A percentile compares a stretch with the other conserved stretches of the same genome.
Evolutionary conservation across 2,113 vertebrate genomes (phyloP).

Genomic region (Choloepus hoffmanni): DNA sequence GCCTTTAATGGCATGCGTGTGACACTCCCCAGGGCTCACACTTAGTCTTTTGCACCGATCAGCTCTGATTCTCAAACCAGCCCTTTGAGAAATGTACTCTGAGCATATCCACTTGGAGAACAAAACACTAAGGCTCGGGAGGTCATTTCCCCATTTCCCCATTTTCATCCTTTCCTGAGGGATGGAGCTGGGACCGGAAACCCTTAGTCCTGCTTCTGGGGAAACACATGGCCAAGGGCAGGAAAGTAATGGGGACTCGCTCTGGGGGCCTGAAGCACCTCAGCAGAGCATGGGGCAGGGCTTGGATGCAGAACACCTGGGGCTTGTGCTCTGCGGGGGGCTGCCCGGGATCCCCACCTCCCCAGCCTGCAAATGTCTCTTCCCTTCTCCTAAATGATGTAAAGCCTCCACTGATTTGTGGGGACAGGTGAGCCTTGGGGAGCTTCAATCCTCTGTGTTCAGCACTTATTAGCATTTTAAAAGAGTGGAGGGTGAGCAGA

Average conservation of each 20-base stretch:
- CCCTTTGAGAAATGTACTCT: background rate
- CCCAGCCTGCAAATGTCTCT: background rate
- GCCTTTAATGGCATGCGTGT: too few relatives aligned
- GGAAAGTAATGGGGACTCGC: background rate
- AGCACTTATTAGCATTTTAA: background rate
- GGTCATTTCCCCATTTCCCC: background rate
- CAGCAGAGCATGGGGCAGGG: too few relatives aligned
- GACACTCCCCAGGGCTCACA: too few relatives aligned
- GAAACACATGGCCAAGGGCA: too few relatives aligned
- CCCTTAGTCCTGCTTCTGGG: too few relatives aligned
- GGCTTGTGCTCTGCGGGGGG: background rate
- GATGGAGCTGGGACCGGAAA: accelerated
- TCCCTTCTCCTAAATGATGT: background rate
- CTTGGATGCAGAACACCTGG: background rate
- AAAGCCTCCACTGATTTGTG: background rate
- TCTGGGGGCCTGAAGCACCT: background rate
- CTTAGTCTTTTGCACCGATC: background rate
- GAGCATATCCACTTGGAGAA: background rate
- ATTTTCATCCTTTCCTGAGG: background rate
- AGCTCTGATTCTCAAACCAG: background rate
- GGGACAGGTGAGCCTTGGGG: background rate
- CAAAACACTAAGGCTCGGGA: background rate
- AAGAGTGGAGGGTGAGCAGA: background rate
- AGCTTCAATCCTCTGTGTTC: too few relatives aligned
- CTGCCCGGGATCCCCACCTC: too few relatives aligned